phyloP scores from a whole-genome alignment of 1,140 invertebrate genomes.

The Macrobrachium rosenbergii region DNA sequence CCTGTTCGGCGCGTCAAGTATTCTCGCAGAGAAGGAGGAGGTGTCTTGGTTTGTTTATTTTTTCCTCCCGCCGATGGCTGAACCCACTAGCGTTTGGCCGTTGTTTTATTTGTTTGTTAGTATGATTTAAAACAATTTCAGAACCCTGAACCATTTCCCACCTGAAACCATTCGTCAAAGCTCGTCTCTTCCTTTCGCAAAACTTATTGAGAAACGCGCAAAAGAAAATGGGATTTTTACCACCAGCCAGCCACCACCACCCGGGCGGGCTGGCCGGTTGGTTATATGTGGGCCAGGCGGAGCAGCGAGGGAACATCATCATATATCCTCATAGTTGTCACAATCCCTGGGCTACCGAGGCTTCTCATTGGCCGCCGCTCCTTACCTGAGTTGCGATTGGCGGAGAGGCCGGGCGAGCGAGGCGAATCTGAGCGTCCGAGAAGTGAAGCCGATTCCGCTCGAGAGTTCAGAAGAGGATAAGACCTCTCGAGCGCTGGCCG shows the following conservation, averaged over 20 bases:
- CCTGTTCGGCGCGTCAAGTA: too few species aligned
- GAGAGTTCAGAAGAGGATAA: too few species aligned
- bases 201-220: slow-evolving; percentile 1
- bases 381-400: slow-evolving; percentile 48
- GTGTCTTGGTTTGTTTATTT: too few species aligned
- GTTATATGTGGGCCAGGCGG: slow-evolving; percentile 35
- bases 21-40: too few species aligned
- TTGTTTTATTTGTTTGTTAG: too few species aligned
- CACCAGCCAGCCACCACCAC: neutral
- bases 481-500: too few species aligned
- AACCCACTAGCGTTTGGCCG: too few species aligned
- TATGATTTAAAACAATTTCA: too few species aligned
- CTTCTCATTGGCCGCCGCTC: slow-evolving; percentile 49
- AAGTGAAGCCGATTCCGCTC: neutral
- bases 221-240: slow-evolving; percentile 18
- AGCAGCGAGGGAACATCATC: slow-evolving; percentile 41
- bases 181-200: neutral
- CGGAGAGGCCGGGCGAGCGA: neutral
- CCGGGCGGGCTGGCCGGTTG: too few species aligned
- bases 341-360: slow-evolving; percentile 24
- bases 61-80: too few species aligned
- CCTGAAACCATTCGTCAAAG: too few species aligned
- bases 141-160: too few species aligned
- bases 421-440: slow-evolving; percentile 43
- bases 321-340: slow-evolving; percentile 62